Conservation (phyloP, 2,888 invertebrate species). For the Troides oblongomaculatus region DNA sequence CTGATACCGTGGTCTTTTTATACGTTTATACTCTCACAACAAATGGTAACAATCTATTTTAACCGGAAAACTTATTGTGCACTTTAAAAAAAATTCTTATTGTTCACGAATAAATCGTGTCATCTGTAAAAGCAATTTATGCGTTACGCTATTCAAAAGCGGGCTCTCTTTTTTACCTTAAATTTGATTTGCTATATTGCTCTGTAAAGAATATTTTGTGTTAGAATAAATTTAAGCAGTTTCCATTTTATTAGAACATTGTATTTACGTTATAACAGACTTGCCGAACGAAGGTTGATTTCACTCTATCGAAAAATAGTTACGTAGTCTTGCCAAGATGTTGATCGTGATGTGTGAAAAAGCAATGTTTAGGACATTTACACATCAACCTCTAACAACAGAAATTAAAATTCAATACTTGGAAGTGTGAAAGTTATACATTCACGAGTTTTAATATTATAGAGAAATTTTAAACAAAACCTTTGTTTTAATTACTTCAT, state of each 20-base stretch:
- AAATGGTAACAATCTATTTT: not conserved
- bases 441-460: not conserved
- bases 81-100: not conserved
- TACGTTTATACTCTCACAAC: not conserved
- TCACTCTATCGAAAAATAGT: constrained; percentile 10
- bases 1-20: not conserved
- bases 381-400: not conserved
- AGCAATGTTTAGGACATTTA: not conserved
- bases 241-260: constrained; percentile 15
- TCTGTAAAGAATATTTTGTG: constrained; percentile 10
- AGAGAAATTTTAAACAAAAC: not conserved
- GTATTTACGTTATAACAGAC: constrained; percentile 9
- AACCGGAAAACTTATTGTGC: not conserved
- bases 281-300: constrained; percentile 17
- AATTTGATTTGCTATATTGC: constrained; percentile 10
- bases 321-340: not conserved
- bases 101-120: not conserved
- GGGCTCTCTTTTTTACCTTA: constrained; percentile 14
- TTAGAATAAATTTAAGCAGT: constrained; percentile 13
- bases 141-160: not conserved
- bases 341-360: not conserved
- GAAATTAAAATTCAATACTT: not conserved
- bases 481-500: too few relatives aligned
- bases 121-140: not conserved
- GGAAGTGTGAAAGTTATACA: not conserved